Evolutionary conservation across 2,888 invertebrate species (phyloP), one percentile per base, ranked within the genome.

Genomic region (Crossocerus cetratus): DNA sequence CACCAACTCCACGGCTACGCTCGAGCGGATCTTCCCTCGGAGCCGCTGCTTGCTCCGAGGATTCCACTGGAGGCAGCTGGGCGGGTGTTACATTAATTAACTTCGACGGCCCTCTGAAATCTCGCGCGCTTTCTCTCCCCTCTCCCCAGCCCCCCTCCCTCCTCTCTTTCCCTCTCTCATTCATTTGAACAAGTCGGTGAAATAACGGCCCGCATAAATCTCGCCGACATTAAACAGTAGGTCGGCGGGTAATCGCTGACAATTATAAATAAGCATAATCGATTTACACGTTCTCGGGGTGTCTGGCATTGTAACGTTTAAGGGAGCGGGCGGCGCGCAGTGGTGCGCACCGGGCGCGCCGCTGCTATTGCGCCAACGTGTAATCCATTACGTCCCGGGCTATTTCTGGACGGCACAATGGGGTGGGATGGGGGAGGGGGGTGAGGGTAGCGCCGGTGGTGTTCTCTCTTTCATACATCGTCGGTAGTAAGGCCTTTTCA

Each of bases 31-130:
- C 49, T 44, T 32, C 13, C 4, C 0, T 16, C 0, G 8, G 44
- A 58, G 22, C 21, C 14, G 14, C 18, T 21, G 53, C n/a, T 57
- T 54, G 54, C 61, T 70, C 58, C 42, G 63, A 68, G 58, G 65
- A 69, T 74, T 74, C 68, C 61, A 64, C 23, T 56, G 72, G 44
- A 20, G 49, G 64, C 64, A 55, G 54, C 68, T 44, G 21, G 49
- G 13, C 45, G 61, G 64, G 69, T 62, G 68, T 65, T 56, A 55
- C 65, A 57, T 61, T 74, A 68, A 74, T 74, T 72, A 74, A 72
- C 69, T 62, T 43, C 32, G 72, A 59, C 72, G 45, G 68, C 45
- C 45, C 55, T 59, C 55, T 43, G 55, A 63, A 72, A 72, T 72
- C 69, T 68, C 32, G 32, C 32, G 32, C 32, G 32, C 32, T 32